These are phyloP conservation scores for Cepphus grylle DNA, from an alignment of 2,113 vertebrate genomes.

Conservation along the genomic window DNA sequence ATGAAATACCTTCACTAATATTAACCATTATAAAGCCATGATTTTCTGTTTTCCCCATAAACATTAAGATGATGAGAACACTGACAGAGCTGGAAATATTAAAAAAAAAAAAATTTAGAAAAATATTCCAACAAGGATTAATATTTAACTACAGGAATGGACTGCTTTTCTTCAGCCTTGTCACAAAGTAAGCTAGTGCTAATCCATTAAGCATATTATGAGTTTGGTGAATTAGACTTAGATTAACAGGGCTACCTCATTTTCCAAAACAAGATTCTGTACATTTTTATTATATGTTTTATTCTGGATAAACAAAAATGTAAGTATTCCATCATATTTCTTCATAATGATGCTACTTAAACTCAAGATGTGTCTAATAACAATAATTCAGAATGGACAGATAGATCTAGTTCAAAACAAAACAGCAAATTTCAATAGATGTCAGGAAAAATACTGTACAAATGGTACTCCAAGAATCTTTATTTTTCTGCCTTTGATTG, in stretches of 20 bases:
- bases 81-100: not conserved
- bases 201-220: constrained; percentile 64
- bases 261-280: constrained; percentile 37
- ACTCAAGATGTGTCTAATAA: not conserved
- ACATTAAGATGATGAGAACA: not conserved
- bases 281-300: not conserved
- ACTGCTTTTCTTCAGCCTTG: constrained; percentile 32
- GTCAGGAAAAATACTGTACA: not conserved
- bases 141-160: constrained; percentile 18
- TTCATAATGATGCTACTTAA: not conserved
- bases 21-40: not conserved
- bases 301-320: not conserved
- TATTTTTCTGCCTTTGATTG: not conserved
- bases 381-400: not conserved
- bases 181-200: constrained; percentile 25
- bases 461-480: not conserved
- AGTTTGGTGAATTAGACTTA: constrained; percentile 39
- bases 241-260: constrained; percentile 53
- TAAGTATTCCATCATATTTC: not conserved
- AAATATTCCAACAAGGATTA: not conserved
- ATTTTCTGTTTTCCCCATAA: not conserved
- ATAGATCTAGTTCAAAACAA: not conserved
- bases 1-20: not conserved
- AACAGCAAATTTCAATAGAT: not conserved
- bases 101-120: not conserved